phyloP scores from a whole-genome alignment of 1,140 invertebrate species.

The Bombus superbus region DNA sequence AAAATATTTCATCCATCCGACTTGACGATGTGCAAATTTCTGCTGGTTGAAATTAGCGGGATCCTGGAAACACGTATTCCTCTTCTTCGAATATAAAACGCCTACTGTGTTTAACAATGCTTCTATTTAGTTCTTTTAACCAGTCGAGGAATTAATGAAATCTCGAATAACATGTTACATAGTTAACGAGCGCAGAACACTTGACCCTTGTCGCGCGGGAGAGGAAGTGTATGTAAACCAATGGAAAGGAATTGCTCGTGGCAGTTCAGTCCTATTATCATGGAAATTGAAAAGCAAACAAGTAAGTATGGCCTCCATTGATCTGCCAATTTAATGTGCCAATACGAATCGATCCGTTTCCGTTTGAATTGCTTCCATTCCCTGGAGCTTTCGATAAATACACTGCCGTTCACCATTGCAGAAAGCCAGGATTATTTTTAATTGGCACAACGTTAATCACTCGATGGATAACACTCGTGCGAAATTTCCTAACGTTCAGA shows the following conservation, averaged over 20 bases:
- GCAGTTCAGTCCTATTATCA: conserved; percentile 12
- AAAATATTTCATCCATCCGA: no score
- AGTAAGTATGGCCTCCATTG: conserved; percentile 52
- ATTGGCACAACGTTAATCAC: neutral
- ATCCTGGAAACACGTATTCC: no score
- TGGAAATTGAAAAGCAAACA: conserved; percentile 63
- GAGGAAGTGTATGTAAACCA: neutral
- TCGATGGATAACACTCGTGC: neutral
- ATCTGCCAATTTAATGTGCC: conserved; percentile 58
- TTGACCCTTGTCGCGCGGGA: neutral
- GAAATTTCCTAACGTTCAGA: no score
- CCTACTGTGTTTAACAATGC: neutral
- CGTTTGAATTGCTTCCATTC: conserved; percentile 29
- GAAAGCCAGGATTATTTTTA: neutral
- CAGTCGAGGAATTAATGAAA: neutral
- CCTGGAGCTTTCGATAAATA: neutral
- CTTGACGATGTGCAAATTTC: no score
- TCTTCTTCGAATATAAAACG: no score
- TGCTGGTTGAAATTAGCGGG: no score
- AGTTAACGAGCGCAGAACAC: conserved; percentile 10
- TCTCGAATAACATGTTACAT: neutral
- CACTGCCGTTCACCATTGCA: no score
- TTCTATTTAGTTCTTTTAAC: neutral
- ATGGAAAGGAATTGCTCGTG: conserved; percentile 14
- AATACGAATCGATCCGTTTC: conserved; percentile 39